A percentile compares a stretch with the other conserved stretches of the same genome.
Conservation (phyloP, 2,888 invertebrate genomes). For the Lobophora halterata region DNA sequence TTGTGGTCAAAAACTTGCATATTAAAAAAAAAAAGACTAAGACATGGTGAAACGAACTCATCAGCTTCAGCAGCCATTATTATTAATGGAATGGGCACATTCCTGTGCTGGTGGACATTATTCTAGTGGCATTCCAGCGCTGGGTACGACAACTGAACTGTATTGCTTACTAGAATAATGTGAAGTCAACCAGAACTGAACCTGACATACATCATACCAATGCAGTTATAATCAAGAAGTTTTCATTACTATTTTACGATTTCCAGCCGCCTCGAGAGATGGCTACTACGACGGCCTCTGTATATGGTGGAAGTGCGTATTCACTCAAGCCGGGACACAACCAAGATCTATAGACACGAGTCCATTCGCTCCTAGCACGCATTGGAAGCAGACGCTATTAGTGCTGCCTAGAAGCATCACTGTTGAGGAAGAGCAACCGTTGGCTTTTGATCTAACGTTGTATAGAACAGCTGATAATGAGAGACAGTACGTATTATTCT, state of each 20-base stretch:
- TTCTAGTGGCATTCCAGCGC: too few species aligned
- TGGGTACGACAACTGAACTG: too few species aligned
- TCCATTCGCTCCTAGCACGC: conserved; percentile 86
- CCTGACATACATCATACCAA: too few species aligned
- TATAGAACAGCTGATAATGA: conserved; percentile 66
- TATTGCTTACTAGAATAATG: too few species aligned
- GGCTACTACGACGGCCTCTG: conserved; percentile 88
- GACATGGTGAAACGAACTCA: too few species aligned
- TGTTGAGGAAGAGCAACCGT: conserved; percentile 82
- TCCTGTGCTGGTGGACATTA: too few species aligned
- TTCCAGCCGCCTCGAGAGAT: conserved; percentile 73
- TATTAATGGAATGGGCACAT: too few species aligned
- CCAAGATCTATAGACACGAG: conserved; percentile 86
- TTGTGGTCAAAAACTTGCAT: too few species aligned
- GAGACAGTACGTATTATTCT: conserved; percentile 56
- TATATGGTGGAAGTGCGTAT: conserved; percentile 90
- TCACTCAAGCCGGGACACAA: conserved; percentile 81
- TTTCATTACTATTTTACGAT: conserved; percentile 1
- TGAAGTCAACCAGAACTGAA: too few species aligned
- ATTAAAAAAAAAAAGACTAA: too few species aligned
- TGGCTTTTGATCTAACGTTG: conserved; percentile 85
- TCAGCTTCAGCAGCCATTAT: too few species aligned
- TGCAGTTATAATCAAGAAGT: too few species aligned
- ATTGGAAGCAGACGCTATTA: conserved; percentile 97
- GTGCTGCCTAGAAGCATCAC: conserved; percentile 84